Conservation (phyloP, 2,113 vertebrate genomes). For the Zosterops lateralis region DNA sequence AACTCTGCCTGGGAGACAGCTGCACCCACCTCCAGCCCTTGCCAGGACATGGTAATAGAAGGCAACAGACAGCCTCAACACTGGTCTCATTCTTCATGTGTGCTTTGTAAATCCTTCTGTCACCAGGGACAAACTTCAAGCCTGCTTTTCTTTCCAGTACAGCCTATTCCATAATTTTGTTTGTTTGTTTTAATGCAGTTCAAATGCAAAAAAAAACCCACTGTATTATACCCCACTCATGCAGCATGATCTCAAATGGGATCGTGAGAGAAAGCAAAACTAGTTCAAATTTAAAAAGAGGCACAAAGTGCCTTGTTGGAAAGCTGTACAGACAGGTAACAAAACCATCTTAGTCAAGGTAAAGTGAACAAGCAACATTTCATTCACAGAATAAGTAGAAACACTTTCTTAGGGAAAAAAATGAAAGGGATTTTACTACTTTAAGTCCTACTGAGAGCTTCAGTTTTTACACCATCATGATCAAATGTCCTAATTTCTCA, state of each 20-base stretch:
- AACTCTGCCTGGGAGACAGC: neutral
- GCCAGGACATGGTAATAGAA: fast-evolving
- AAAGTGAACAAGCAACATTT: neutral
- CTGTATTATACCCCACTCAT: neutral
- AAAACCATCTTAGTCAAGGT: neutral
- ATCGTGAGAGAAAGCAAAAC: neutral
- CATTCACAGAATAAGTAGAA: neutral
- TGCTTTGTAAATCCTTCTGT: neutral
- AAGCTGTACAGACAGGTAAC: neutral
- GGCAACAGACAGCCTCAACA: neutral
- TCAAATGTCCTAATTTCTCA: neutral
- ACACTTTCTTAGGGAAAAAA: neutral
- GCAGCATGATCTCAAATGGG: neutral
- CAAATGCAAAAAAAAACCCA: neutral
- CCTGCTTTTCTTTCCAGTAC: neutral
- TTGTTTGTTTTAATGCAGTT: neutral
- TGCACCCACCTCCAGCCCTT: neutral
- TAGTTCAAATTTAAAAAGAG: neutral
- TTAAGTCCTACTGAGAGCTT: neutral
- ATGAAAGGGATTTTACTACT: neutral
- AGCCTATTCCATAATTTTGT: neutral
- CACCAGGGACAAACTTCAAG: neutral
- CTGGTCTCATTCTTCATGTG: neutral
- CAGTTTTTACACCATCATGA: neutral
- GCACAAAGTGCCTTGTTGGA: neutral